A percentile compares a stretch with the other conserved stretches of the same genome.
Conservation (phyloP, 1,140 invertebrate genomes). For the Batillaria attramentaria region DNA sequence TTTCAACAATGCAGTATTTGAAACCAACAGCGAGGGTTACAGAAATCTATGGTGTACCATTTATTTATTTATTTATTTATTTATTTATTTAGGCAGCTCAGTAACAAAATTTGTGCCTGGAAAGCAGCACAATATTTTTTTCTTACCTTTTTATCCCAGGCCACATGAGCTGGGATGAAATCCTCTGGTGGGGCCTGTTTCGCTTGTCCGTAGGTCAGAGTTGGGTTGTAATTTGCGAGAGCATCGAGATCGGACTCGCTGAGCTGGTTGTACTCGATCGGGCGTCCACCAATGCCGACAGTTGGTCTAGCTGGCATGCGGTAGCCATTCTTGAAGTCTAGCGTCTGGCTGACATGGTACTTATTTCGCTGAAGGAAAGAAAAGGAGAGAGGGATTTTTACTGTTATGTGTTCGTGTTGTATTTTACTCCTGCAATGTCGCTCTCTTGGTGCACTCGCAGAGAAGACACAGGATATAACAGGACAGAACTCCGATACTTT, state of each 20-base stretch:
- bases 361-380: conserved; percentile 74
- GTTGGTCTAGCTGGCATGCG: conserved; percentile 74
- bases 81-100: no score
- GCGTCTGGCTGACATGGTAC: conserved; percentile 78
- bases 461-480: background rate
- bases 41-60: no score
- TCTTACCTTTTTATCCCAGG: conserved; percentile 81
- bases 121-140: background rate
- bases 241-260: conserved; percentile 73
- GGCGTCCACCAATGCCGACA: conserved; percentile 77
- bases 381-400: background rate
- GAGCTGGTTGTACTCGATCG: conserved; percentile 70
- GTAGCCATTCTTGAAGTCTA: conserved; percentile 81
- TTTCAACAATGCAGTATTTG: no score
- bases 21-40: no score
- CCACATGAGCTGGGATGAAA: conserved; percentile 82
- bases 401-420: background rate
- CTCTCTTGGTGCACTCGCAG: no score
- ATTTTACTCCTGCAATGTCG: no score
- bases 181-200: conserved; percentile 76
- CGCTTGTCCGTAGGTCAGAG: conserved; percentile 82
- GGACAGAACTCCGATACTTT: background rate
- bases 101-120: no score
- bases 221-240: conserved; percentile 80
- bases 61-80: no score